phyloP scores from a whole-genome alignment of 2,888 invertebrate species.

The Aproaerema taeniolella region DNA sequence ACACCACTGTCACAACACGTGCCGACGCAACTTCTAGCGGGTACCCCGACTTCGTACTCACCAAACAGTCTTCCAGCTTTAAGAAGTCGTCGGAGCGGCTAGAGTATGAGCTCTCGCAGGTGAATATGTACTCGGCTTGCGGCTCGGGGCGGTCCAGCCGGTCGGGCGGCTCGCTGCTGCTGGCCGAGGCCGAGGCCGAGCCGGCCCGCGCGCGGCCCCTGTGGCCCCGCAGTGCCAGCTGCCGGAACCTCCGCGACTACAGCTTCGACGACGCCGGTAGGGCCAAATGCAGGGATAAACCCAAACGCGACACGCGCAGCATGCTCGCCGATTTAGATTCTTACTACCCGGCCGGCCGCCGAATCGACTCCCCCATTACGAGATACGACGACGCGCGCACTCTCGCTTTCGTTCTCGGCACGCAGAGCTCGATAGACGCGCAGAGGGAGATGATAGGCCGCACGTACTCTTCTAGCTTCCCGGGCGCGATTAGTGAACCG shows the following conservation, averaged over 20 bases:
- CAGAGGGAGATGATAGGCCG: slow-evolving; percentile 83
- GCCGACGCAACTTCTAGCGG: slow-evolving; percentile 60
- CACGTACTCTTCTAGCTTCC: slow-evolving; percentile 91
- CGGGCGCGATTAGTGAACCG: slow-evolving; percentile 85
- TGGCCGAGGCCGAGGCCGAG: slow-evolving; percentile 32
- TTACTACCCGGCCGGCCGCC: slow-evolving; percentile 55
- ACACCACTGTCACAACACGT: slow-evolving; percentile 54
- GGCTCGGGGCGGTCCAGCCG: slow-evolving; percentile 58
- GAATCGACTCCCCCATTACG: slow-evolving; percentile 83
- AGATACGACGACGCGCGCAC: slow-evolving; percentile 80
- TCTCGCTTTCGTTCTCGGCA: slow-evolving; percentile 39
- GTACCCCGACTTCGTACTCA: slow-evolving; percentile 66
- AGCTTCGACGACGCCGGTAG: slow-evolving; percentile 84
- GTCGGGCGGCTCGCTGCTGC: slow-evolving; percentile 51
- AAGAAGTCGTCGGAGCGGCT: slow-evolving; percentile 66
- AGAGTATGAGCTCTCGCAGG: slow-evolving; percentile 77
- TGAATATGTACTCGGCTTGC: slow-evolving; percentile 75
- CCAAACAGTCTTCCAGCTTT: slow-evolving; percentile 64
- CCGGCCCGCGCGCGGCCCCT: slow-evolving; percentile 58
- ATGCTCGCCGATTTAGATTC: slow-evolving; percentile 51
- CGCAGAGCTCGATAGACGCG: slow-evolving; percentile 79
- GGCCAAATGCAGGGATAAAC: slow-evolving; percentile 76
- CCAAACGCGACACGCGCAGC: slow-evolving; percentile 51
- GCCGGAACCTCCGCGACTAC: slow-evolving; percentile 88
- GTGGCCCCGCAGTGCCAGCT: slow-evolving; percentile 89